Evolutionary conservation across 2,113 vertebrate species (phyloP), one percentile per base, ranked within the genome.

Genomic region (Puntigrus tetrazona): DNA sequence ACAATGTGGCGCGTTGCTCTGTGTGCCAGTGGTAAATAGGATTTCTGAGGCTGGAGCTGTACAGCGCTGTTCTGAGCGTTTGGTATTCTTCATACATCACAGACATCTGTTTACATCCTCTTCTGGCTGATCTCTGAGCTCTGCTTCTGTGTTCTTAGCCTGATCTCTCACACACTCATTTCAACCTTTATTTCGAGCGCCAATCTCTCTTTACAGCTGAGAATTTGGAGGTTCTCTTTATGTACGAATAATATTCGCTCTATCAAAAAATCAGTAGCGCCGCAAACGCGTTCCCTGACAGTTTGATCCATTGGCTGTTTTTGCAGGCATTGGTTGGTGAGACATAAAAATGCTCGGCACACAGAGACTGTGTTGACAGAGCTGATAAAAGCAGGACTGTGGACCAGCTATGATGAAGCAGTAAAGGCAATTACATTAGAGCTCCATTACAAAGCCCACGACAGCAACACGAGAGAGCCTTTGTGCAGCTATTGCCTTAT

Each of bases 101-200:
- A 59, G 27, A 61, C 47, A 61, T 65, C 45, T 81, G 84, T 85
- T 81, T 73, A 50, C 89, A 87, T 85, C 81, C 45, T 82, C 43
- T n/a, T 76, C 83, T 61, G 50, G 69, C 84, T 88, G 85, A 74
- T 81, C 25, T 69, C 20, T 57, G 86, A 36, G 52, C 72, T 59
- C 83, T 82, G 79, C 82, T 50, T 76, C 82, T 52, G 31, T 86
- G 36, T 80, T 70, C 38, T 43, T 72, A 67, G 81, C 73, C 70
- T 34, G 38, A 82, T 76, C 80, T 70, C 31, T 55, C 50, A 59
- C 75, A 78, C 29, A 57, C 31, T n/a, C 25, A 65, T 85, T 59
- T 84, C 82, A 85, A 80, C 85, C 80, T 84, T 78, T 45, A 67
- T 73, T n/a, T 88, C 88, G 87, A 70, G 86, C 84, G 82, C 80